A percentile compares a stretch with the other conserved stretches of the same genome.
Conservation (phyloP, 2,888 invertebrate genomes). For the Morpho achilles region DNA sequence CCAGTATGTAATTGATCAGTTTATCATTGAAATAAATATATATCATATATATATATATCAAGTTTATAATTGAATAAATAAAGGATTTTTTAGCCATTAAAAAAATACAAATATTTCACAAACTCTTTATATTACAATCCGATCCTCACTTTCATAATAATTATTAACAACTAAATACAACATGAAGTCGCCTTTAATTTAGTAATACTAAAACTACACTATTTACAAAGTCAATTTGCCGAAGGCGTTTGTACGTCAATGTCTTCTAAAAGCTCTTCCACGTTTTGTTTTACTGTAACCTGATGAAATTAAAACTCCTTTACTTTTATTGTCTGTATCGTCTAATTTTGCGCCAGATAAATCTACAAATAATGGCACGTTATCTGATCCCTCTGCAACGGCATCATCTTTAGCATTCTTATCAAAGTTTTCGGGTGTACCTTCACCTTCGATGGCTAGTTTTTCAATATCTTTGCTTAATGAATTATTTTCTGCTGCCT, state of each 20-base stretch:
- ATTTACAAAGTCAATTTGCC: conserved; percentile 64
- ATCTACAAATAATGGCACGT: conserved; percentile 76
- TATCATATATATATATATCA: too few species aligned
- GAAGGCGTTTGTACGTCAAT: conserved; percentile 46
- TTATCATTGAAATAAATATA: neutral
- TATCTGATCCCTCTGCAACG: conserved; percentile 63
- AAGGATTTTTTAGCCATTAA: neutral
- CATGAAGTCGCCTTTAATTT: conserved; percentile 68
- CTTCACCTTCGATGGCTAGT: conserved; percentile 74
- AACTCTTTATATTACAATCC: conserved; percentile 73
- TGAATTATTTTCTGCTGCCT: conserved; percentile 92
- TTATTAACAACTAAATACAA: conserved; percentile 62
- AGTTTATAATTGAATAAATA: too few species aligned
- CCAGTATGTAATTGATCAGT: neutral
- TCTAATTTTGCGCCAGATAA: conserved; percentile 65
- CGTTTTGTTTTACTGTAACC: conserved; percentile 77
- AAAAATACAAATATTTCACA: conserved; percentile 29
- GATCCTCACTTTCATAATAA: conserved; percentile 71
- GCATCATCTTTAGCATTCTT: conserved; percentile 45
- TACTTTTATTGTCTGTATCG: conserved; percentile 43
- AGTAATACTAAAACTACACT: conserved; percentile 71
- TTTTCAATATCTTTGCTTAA: conserved; percentile 81
- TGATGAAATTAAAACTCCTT: conserved; percentile 69
- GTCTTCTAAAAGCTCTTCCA: conserved; percentile 67
- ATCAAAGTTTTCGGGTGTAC: conserved; percentile 61